Conservation (phyloP, 2,113 vertebrate genomes). For the Phyllostomus discolor region DNA sequence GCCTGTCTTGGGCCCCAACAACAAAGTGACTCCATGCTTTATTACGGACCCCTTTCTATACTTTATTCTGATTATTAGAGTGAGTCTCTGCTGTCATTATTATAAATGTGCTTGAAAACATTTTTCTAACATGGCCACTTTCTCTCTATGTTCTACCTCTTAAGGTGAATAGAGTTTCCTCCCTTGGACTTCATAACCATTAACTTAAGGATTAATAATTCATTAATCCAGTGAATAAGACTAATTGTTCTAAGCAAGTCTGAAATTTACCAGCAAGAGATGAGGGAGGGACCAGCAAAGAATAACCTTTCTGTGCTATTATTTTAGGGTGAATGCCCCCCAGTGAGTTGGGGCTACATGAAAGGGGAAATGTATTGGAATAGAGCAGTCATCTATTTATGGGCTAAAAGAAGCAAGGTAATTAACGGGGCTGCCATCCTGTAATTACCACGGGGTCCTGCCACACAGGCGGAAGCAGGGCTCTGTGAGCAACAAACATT, state of each 20-base stretch:
- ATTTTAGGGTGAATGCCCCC: not conserved
- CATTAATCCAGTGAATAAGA: slow-evolving; percentile 26
- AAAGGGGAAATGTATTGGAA: not conserved
- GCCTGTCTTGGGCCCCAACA: not conserved
- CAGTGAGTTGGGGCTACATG: not conserved
- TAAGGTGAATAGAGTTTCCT: slow-evolving; percentile 6
- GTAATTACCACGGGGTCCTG: slow-evolving; percentile 56
- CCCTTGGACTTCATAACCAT: slow-evolving; percentile 20
- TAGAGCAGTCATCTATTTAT: slow-evolving; percentile 31
- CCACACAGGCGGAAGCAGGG: slow-evolving; percentile 47
- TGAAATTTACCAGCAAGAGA: slow-evolving; percentile 50
- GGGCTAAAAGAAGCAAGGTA: slow-evolving; percentile 65
- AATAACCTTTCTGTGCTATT: not conserved
- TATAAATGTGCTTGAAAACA: not conserved
- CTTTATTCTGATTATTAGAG: not conserved
- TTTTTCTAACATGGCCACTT: not conserved
- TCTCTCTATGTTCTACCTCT: slow-evolving; percentile 6
- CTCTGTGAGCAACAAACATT: slow-evolving; percentile 70
- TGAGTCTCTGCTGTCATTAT: not conserved
- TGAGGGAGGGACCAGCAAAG: not conserved
- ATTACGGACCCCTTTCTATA: not conserved
- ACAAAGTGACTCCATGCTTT: not conserved
- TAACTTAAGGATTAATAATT: slow-evolving; percentile 28
- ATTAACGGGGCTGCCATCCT: slow-evolving; percentile 67
- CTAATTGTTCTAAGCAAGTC: slow-evolving; percentile 51